Conservation (phyloP, 2,113 vertebrate genomes). For the Corythornis madagascariensis region DNA sequence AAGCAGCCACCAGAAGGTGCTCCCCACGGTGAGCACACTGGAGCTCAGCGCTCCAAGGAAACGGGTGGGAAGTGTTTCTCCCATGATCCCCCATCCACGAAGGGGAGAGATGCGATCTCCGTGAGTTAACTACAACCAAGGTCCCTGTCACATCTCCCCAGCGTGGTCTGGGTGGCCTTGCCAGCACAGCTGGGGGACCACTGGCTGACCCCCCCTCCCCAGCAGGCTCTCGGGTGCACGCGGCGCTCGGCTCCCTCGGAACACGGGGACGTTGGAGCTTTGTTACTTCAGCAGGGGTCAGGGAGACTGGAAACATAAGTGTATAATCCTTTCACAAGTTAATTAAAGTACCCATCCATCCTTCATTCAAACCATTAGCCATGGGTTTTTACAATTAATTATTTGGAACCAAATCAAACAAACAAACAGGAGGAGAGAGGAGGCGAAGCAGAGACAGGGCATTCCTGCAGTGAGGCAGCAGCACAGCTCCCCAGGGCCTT, state of each 20-base stretch:
- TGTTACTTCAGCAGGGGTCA: not conserved
- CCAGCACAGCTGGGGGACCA: not conserved
- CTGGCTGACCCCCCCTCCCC: not conserved
- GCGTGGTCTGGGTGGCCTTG: rapidly evolving
- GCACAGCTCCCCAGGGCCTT: not conserved
- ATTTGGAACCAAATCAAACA: conserved; percentile 62
- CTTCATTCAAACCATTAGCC: conserved; percentile 48
- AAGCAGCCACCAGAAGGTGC: not conserved
- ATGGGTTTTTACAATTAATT: conserved; percentile 50
- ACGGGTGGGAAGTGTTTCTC: rapidly evolving
- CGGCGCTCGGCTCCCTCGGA: rapidly evolving
- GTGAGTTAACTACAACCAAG: rapidly evolving
- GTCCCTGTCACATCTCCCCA: not conserved
- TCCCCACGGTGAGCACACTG: rapidly evolving
- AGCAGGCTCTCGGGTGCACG: rapidly evolving
- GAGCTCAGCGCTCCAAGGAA: not conserved
- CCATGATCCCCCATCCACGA: rapidly evolving
- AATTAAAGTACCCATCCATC: conserved; percentile 50
- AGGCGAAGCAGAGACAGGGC: not conserved
- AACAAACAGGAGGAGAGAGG: not conserved
- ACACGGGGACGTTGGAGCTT: not conserved
- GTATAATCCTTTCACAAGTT: conserved; percentile 46
- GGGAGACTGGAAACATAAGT: conserved; percentile 1
- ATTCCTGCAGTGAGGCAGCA: not conserved
- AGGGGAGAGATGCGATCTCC: not conserved